Evolutionary conservation across 2,888 invertebrate species (phyloP).

Genomic region (Alviniconcha strummeri): DNA sequence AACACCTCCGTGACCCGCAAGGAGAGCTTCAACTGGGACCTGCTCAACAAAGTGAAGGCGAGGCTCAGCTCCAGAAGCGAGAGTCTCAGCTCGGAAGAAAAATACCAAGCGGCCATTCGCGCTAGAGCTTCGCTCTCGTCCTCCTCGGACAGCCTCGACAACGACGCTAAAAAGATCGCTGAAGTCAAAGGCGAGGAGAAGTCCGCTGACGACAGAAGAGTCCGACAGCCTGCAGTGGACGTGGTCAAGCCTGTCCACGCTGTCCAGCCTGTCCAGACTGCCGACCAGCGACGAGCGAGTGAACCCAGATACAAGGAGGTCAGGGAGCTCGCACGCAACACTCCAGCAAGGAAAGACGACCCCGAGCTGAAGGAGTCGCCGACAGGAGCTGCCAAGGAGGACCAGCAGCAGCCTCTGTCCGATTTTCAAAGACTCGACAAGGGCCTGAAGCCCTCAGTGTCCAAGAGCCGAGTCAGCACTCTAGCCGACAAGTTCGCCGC

Average conservation of each 20-base stretch:
- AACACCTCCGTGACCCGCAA: background rate
- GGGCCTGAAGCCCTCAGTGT: slow-evolving; percentile 19
- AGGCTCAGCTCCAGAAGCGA: slow-evolving; percentile 36
- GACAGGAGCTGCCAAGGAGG: background rate
- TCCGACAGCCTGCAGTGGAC: too few species aligned
- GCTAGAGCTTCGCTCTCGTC: slow-evolving; percentile 9
- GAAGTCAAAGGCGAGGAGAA: background rate
- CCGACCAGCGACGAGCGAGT: background rate
- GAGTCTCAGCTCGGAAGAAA: slow-evolving; percentile 27
- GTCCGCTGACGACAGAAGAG: background rate
- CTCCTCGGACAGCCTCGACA: background rate
- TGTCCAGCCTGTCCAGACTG: background rate
- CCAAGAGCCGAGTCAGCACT: slow-evolving; percentile 29
- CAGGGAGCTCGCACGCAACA: background rate
- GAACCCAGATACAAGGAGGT: slow-evolving; percentile 11
- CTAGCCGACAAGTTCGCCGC: slow-evolving; percentile 29
- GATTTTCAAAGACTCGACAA: slow-evolving; percentile 32
- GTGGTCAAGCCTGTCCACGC: background rate
- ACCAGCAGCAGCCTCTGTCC: background rate
- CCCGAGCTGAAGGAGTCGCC: background rate
- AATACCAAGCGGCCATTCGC: background rate
- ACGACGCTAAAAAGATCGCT: background rate
- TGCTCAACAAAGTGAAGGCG: slow-evolving; percentile 39
- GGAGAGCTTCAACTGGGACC: slow-evolving; percentile 25
- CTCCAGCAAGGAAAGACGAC: background rate